Evolutionary conservation across 2,888 invertebrate species (phyloP).

Genomic region (Lasius platythorax): DNA sequence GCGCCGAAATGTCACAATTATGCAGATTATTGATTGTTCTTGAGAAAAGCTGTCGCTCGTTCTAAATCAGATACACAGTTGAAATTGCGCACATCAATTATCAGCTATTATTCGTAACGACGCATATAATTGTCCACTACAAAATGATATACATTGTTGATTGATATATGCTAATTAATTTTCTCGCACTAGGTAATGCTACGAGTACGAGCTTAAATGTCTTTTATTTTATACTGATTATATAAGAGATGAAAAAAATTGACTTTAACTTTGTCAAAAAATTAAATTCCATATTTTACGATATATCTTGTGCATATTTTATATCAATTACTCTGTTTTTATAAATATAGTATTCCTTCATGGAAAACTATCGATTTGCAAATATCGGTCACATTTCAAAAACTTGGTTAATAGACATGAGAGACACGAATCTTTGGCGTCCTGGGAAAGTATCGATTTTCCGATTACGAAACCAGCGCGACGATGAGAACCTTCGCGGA

Average conservation of each 20-base stretch:
- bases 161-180: constrained; percentile 30
- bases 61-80: not conserved
- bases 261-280: not conserved
- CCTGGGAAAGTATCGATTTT: constrained; percentile 12
- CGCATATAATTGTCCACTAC: not conserved
- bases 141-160: not conserved
- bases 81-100: constrained; percentile 20
- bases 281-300: not conserved
- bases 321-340: not conserved
- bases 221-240: not conserved
- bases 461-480: constrained; percentile 18
- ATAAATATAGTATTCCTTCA: not conserved
- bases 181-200: not conserved
- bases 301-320: not conserved
- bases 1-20: not conserved
- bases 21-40: not conserved
- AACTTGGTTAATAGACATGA: not conserved
- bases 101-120: not conserved
- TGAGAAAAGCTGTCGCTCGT: not conserved
- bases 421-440: not conserved
- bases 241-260: not conserved
- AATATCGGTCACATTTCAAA: not conserved
- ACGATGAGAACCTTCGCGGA: constrained; percentile 76
- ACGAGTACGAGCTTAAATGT: not conserved
- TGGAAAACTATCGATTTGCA: not conserved